A percentile compares a stretch with the other conserved stretches of the same genome.
Conservation (phyloP, 2,113 vertebrate genomes). For the Campylomormyrus numenius region DNA sequence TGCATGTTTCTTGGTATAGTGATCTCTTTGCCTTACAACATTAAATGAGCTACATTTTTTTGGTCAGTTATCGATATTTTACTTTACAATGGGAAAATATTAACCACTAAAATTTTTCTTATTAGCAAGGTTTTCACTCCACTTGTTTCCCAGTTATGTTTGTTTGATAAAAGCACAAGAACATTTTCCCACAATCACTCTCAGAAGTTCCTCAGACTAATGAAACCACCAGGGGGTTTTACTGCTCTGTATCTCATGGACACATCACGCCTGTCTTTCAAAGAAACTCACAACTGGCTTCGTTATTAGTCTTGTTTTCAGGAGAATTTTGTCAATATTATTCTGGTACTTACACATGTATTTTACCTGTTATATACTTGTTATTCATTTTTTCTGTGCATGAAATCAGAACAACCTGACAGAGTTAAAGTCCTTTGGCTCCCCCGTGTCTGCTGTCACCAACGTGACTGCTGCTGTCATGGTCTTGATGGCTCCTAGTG, state of each 20-base stretch:
- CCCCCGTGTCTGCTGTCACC: conserved; percentile 77
- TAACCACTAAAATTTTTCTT: not conserved
- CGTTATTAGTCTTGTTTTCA: not conserved
- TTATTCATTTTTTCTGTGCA: not conserved
- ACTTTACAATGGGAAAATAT: not conserved
- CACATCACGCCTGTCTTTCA: not conserved
- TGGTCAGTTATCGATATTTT: not conserved
- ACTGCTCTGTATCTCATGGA: not conserved
- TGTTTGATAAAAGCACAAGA: not conserved
- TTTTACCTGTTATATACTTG: conserved; percentile 10
- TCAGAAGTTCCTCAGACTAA: conserved; percentile 12
- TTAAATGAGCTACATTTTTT: not conserved
- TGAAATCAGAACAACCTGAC: conserved; percentile 81
- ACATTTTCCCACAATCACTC: conserved; percentile 3
- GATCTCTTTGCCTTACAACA: not conserved
- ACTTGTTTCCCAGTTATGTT: not conserved
- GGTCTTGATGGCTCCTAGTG: conserved; percentile 74
- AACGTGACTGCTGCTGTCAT: conserved; percentile 87
- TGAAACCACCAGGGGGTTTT: conserved; percentile 12
- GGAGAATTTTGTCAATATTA: not conserved
- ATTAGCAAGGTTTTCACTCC: not conserved
- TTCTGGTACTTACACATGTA: not conserved
- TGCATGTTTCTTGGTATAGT: not conserved
- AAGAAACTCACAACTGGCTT: conserved; percentile 4
- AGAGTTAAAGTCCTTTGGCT: conserved; percentile 85